Evolutionary conservation across 2,113 vertebrate species (phyloP).

Genomic region (Thunnus maccoyii): DNA sequence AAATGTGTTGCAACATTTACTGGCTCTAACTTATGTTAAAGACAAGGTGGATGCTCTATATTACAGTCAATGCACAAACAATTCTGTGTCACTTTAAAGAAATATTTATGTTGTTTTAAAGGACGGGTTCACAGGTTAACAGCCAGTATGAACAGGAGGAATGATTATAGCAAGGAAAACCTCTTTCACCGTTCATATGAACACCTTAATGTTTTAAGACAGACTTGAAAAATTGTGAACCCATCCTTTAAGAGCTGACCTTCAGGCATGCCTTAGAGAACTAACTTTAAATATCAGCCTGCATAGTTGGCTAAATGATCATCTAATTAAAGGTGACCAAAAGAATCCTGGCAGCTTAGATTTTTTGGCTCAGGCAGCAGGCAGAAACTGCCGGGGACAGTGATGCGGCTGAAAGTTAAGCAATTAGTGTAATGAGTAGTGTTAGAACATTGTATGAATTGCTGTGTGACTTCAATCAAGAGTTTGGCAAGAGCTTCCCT

Average conservation of each 20-base stretch:
- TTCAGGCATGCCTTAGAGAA: conserved; percentile 5
- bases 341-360: neutral
- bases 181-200: too few species aligned
- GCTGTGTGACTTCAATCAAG: conserved; percentile 79
- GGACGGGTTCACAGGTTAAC: too few species aligned
- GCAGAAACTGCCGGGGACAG: neutral
- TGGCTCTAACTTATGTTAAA: neutral
- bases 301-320: neutral
- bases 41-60: neutral
- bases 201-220: neutral
- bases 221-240: neutral
- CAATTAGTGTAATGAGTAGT: conserved; percentile 56
- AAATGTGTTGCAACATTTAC: conserved; percentile 19
- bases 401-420: conserved; percentile 24
- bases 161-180: too few species aligned
- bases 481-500: conserved; percentile 45
- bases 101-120: too few species aligned
- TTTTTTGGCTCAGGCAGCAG: neutral
- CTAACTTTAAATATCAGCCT: neutral
- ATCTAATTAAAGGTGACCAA: conserved; percentile 30
- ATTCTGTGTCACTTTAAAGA: neutral
- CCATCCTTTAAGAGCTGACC: neutral
- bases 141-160: too few species aligned
- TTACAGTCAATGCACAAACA: neutral
- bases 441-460: conserved; percentile 57